Percentiles rank a stretch among this genome's conserved stretches.
These are phyloP conservation scores for Lepus oiostolus DNA, from an alignment of 2,797 vertebrate species.

Conservation along the genomic window DNA sequence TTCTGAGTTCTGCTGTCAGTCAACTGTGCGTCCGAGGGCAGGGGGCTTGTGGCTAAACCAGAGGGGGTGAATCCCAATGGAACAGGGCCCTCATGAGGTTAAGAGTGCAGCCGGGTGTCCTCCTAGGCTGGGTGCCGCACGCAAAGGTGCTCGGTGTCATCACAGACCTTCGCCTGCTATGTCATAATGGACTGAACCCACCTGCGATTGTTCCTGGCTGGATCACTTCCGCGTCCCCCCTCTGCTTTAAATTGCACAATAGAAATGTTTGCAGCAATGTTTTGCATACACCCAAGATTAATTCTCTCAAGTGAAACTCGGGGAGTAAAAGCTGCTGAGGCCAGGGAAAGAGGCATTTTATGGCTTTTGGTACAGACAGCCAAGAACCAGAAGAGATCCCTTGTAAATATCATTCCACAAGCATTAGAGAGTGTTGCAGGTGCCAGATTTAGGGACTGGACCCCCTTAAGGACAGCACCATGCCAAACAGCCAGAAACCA, in stretches of 20 bases:
- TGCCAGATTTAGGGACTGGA: neutral
- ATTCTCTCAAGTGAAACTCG: neutral
- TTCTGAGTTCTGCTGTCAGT: neutral
- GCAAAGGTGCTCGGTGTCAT: too few species aligned
- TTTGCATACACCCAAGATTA: neutral
- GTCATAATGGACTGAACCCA: neutral
- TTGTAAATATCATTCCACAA: neutral
- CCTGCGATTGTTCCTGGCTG: neutral
- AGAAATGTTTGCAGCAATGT: neutral
- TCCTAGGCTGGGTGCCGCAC: neutral
- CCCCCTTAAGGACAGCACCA: neutral
- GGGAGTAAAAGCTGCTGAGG: slow-evolving; percentile 2
- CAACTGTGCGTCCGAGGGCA: too few species aligned
- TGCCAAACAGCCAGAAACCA: neutral
- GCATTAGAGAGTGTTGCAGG: neutral
- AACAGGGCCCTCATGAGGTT: neutral
- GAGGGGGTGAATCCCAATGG: neutral
- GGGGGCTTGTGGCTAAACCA: neutral
- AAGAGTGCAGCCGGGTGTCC: too few species aligned
- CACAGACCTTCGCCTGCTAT: neutral
- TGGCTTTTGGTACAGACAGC: neutral
- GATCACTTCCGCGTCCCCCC: neutral
- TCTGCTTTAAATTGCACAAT: neutral
- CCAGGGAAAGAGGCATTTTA: neutral
- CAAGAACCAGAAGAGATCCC: neutral